These are phyloP conservation scores for Orchestes rusci DNA, from an alignment of 2,888 invertebrate species.

Conservation along the genomic window DNA sequence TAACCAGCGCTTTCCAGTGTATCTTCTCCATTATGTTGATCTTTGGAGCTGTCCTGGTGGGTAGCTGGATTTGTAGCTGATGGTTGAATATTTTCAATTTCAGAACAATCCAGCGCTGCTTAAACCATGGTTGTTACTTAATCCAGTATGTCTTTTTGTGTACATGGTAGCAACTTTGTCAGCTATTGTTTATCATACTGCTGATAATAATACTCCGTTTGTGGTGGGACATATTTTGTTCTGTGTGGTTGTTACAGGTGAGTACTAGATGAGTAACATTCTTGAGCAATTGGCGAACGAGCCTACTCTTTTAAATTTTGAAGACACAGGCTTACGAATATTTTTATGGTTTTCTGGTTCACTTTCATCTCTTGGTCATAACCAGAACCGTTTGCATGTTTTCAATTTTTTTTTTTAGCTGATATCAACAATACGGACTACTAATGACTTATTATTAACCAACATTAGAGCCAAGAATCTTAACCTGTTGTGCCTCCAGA, in stretches of 20 bases:
- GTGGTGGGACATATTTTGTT: slow-evolving; percentile 37
- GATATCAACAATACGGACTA: no score
- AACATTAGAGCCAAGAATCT: no score
- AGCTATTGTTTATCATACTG: slow-evolving; percentile 36
- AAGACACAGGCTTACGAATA: no score
- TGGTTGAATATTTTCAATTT: slow-evolving; percentile 27
- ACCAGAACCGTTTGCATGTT: no score
- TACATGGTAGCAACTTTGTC: slow-evolving; percentile 37
- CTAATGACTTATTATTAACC: no score
- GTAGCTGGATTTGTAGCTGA: no score
- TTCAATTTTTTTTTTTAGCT: no score
- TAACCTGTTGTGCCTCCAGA: no score
- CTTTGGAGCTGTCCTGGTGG: slow-evolving; percentile 41
- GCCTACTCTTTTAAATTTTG: no score
- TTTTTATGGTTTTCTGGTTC: no score
- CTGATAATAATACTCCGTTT: slow-evolving; percentile 33
- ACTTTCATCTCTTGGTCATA: no score
- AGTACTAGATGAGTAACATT: slow-evolving; percentile 32
- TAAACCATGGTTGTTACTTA: slow-evolving; percentile 38
- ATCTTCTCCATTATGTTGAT: slow-evolving; percentile 39
- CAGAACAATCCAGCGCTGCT: slow-evolving; percentile 40
- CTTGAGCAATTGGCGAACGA: no score
- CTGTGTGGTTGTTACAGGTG: slow-evolving; percentile 33
- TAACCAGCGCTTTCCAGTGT: slow-evolving; percentile 37
- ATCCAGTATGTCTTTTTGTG: slow-evolving; percentile 34